Evolutionary conservation across 2,888 invertebrate species (phyloP), one percentile per base, ranked within the genome.

Genomic region (Boloria euphrosyne): DNA sequence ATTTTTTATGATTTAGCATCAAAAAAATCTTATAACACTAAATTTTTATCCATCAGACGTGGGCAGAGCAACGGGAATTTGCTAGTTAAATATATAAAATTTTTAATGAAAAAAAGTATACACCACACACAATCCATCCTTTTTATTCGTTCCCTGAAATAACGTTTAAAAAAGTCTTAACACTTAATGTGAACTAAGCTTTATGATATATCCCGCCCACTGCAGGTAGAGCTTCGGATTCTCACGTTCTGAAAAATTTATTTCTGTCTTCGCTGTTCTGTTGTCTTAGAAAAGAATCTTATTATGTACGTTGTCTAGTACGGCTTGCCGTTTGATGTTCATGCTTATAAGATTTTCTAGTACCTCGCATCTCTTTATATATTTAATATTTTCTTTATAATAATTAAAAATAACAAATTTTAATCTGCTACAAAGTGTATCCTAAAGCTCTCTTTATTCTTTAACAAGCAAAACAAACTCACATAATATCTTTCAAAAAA

Each of bases 211-310:
- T 62, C 66, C 65, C 58, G 51, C 62, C 50, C 66, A 65, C 60
- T 70, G 55, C 64, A 64, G 64, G 66, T 64, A 66, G 58, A 68
- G 68, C 68, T 70, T 43, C 63, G 61, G 62, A 68, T 70, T 64
- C 66, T 68, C 70, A 70, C 70, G 68, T 70, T 63, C 68, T 64
- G 66, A 61, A 66, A 70, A 70, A 68, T 70, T 66, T 70, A 68
- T 70, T 66, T 70, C 63, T 62, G 53, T 68, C 68, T 66, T 70
- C 66, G 66, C 52, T 68, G 66, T 70, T 70, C 68, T 62, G 66
- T 70, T 68, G 63, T 70, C 66, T 68, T 65, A 61, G 68, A 61
- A 66, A 61, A 68, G 60, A 70, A 66, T 70, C 63, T 66, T 68
- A 68, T 64, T 68, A 70, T 61, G 61, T 66, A 57, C 65, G 31